These are phyloP conservation scores for Rhinophrynus dorsalis DNA, from an alignment of 2,797 vertebrate genomes.

Conservation along the genomic window DNA sequence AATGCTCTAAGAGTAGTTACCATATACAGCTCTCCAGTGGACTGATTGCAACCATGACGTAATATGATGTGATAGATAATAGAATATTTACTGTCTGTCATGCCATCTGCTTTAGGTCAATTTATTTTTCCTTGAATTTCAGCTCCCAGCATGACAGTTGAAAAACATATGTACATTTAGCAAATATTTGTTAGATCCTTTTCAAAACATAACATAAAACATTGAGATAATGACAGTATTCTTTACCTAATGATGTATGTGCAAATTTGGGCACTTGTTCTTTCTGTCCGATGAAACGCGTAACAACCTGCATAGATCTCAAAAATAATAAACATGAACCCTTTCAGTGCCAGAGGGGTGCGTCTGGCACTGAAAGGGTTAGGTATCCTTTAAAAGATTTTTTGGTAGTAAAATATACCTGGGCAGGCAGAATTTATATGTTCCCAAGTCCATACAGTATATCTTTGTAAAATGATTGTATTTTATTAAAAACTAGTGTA, in stretches of 20 bases:
- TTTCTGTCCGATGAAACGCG: conserved; percentile 21
- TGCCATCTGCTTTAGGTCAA: not conserved
- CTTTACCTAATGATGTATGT: conserved; percentile 28
- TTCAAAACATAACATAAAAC: conserved; percentile 9
- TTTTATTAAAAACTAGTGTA: too few species aligned
- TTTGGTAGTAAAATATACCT: conserved; percentile 7
- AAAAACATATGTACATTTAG: conserved; percentile 24
- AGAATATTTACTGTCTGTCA: conserved; percentile 34
- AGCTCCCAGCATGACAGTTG: conserved; percentile 4
- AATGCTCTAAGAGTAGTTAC: too few species aligned
- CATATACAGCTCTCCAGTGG: too few species aligned
- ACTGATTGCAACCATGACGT: not conserved
- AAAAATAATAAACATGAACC: conserved; percentile 39
- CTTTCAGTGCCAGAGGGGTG: too few species aligned
- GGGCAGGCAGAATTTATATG: conserved; percentile 3
- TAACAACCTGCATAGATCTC: conserved; percentile 23
- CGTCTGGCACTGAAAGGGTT: too few species aligned
- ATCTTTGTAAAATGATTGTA: not conserved
- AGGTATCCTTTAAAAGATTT: conserved; percentile 28
- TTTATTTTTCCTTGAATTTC: conserved; percentile 30
- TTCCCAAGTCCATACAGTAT: not conserved
- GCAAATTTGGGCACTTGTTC: conserved; percentile 9
- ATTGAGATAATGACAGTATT: conserved; percentile 11
- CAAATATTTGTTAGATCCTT: conserved; percentile 34
- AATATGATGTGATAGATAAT: not conserved